Conservation (phyloP, 2,888 invertebrate genomes). For the Lasioglossum pauxillum region DNA sequence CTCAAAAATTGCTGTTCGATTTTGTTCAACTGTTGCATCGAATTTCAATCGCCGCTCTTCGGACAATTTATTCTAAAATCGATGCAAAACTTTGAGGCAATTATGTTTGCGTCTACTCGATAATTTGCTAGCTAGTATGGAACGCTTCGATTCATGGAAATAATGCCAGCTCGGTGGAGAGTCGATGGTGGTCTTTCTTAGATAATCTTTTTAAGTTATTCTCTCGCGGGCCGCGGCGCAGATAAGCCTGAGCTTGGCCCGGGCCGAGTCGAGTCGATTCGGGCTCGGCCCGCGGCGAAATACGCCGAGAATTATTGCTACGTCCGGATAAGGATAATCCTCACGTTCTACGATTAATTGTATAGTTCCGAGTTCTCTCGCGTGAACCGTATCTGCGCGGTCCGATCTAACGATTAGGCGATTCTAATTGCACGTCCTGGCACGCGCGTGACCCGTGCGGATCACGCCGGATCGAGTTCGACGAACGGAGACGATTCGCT, state of each 20-base stretch:
- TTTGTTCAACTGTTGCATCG: too few species aligned
- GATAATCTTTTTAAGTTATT: constrained; percentile 53
- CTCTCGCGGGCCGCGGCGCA: constrained; percentile 28
- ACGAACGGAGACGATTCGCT: constrained; percentile 37
- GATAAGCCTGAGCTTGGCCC: constrained; percentile 32
- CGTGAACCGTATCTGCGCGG: constrained; percentile 64
- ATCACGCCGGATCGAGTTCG: constrained; percentile 21
- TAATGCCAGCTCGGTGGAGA: background rate
- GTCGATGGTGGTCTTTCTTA: background rate
- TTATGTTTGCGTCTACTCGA: background rate
- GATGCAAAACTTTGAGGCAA: background rate
- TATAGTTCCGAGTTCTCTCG: constrained; percentile 66
- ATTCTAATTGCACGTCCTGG: constrained; percentile 63
- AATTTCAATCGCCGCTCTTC: too few species aligned
- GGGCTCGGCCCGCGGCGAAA: constrained; percentile 40
- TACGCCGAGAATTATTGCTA: constrained; percentile 57
- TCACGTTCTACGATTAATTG: constrained; percentile 68
- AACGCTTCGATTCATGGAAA: background rate
- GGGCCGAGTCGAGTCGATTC: background rate
- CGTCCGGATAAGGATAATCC: constrained; percentile 61
- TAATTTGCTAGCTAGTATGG: too few species aligned
- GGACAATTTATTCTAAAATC: background rate
- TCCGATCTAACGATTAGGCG: constrained; percentile 64
- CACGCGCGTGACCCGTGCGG: constrained; percentile 55
- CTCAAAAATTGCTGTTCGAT: too few species aligned